Percentiles rank a stretch among this genome's conserved stretches.
These are phyloP conservation scores for Philypnodon macrostomus DNA, from an alignment of 2,797 vertebrate genomes.

Conservation along the genomic window DNA sequence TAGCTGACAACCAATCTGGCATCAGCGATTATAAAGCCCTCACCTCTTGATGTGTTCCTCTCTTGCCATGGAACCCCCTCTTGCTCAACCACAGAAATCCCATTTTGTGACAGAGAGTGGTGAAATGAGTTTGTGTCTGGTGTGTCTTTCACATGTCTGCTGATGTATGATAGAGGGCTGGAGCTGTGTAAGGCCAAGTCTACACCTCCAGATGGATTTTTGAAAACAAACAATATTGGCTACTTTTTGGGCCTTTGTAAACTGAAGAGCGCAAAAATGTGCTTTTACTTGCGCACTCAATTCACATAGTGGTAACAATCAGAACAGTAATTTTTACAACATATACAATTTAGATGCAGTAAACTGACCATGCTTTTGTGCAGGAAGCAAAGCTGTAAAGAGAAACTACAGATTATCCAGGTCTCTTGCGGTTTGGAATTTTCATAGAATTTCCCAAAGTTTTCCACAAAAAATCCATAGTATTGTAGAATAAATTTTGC, in stretches of 20 bases:
- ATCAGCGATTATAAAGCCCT: constrained; percentile 70
- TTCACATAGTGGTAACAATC: no score
- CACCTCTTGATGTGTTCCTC: constrained; percentile 57
- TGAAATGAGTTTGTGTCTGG: constrained; percentile 48
- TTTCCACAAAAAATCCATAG: no score
- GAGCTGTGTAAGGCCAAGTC: constrained; percentile 1
- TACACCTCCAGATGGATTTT: not conserved
- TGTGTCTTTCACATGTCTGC: constrained; percentile 16
- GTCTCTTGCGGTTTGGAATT: no score
- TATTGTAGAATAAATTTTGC: no score
- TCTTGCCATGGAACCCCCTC: constrained; percentile 49
- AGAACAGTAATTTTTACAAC: no score
- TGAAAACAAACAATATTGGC: not conserved
- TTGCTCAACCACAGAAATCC: constrained; percentile 62
- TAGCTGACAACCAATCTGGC: constrained; percentile 75
- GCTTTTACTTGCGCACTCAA: no score
- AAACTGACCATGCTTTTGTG: no score
- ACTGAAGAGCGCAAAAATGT: no score
- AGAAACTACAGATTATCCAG: no score
- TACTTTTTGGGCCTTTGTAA: not conserved
- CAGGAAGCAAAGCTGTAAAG: no score
- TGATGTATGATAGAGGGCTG: not conserved
- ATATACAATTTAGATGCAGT: no score
- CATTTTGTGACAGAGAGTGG: constrained; percentile 64
- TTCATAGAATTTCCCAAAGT: no score